Evolutionary conservation across 64 coral and sea anemone genomes (phyloP).

Genomic region (Orbicella faveolata): DNA sequence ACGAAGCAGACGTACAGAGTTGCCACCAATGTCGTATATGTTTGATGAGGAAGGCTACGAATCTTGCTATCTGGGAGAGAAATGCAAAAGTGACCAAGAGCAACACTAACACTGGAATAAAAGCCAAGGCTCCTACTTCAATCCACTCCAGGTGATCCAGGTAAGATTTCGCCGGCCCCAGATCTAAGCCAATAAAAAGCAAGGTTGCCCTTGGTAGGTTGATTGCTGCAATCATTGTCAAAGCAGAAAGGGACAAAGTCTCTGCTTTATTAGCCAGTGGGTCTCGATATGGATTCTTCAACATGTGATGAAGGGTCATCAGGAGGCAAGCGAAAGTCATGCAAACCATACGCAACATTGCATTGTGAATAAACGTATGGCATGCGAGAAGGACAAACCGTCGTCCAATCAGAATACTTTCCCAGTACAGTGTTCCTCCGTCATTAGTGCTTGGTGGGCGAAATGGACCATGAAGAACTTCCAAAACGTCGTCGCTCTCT

Average conservation of each 20-base stretch:
- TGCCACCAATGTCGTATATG: neutral
- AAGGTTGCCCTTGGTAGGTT: constrained; percentile 27
- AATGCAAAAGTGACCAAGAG: neutral
- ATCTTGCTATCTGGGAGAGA: constrained; percentile 26
- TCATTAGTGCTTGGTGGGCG: constrained; percentile 18
- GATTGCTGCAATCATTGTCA: neutral
- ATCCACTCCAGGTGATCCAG: neutral
- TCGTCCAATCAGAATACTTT: constrained; percentile 74
- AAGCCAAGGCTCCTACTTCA: constrained; percentile 1
- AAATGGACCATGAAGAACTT: constrained; percentile 63
- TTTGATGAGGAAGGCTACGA: neutral
- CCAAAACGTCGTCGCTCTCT: constrained; percentile 20
- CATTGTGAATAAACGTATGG: constrained; percentile 46
- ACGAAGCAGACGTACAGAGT: too few species aligned
- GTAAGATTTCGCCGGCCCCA: neutral
- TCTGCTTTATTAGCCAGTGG: constrained; percentile 6
- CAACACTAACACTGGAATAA: constrained; percentile 3
- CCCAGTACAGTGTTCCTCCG: constrained; percentile 67
- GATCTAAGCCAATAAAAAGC: neutral
- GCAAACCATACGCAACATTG: constrained; percentile 39
- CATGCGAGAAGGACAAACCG: constrained; percentile 55
- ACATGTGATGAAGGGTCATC: constrained; percentile 19
- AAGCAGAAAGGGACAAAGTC: neutral
- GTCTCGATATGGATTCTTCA: constrained; percentile 7
- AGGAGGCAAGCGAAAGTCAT: neutral